These are phyloP conservation scores for Tyto alba DNA, from an alignment of 2,113 vertebrate species.

Conservation along the genomic window DNA sequence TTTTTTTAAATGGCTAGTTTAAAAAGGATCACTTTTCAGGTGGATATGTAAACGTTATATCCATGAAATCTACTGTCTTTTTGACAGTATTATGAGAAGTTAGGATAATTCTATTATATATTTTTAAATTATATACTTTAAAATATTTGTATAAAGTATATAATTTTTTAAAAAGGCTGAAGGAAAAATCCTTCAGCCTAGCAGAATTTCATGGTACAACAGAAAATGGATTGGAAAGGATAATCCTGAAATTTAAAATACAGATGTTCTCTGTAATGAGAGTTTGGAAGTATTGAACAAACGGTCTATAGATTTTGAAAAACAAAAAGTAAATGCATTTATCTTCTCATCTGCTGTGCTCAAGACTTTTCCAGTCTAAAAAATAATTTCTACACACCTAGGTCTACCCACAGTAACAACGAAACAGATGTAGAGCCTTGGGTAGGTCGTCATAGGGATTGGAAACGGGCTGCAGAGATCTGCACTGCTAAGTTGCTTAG, in stretches of 20 bases:
- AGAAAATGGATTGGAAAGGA: neutral
- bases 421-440: neutral
- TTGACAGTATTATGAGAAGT: neutral
- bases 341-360: neutral
- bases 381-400: neutral
- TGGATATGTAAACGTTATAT: neutral
- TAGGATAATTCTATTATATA: neutral
- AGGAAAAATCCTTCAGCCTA: neutral
- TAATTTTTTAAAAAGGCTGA: no score
- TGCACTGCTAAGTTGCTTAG: neutral
- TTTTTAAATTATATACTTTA: no score
- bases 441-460: neutral
- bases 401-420: neutral
- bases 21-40: neutral
- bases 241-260: neutral
- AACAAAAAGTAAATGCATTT: neutral
- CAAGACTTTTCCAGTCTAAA: neutral
- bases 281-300: neutral
- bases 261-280: neutral
- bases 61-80: neutral
- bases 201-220: neutral
- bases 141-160: no score
- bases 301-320: neutral
- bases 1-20: neutral
- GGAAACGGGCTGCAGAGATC: neutral